These are phyloP conservation scores for Amphipoea lucens DNA, from an alignment of 2,888 invertebrate genomes.

Conservation along the genomic window DNA sequence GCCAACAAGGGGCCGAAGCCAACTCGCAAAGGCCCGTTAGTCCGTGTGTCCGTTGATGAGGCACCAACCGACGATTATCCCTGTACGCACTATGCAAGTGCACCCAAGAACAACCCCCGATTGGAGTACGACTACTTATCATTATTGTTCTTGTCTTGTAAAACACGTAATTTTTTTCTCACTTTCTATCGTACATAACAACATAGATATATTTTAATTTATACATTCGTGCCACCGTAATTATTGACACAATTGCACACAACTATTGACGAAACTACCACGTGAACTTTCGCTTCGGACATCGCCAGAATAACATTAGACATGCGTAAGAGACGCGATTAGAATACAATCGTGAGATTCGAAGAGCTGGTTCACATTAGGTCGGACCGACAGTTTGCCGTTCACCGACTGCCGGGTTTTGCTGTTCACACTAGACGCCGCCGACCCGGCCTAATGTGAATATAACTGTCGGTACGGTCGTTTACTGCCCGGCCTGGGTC, in stretches of 20 bases:
- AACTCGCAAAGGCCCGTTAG: neutral
- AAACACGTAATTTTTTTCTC: neutral
- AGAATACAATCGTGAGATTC: conserved; percentile 55
- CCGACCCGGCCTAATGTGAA: no score
- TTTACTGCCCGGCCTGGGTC: no score
- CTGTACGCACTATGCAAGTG: neutral
- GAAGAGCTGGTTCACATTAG: no score
- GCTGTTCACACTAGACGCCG: no score
- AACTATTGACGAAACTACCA: conserved; percentile 46
- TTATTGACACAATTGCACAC: conserved; percentile 47
- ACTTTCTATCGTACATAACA: neutral
- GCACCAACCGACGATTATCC: no score
- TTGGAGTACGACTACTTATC: no score
- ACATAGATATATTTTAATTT: conserved; percentile 3
- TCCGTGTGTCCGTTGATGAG: no score
- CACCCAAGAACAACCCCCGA: no score
- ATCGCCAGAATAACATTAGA: conserved; percentile 59
- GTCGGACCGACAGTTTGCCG: no score
- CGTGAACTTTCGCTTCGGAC: conserved; percentile 64
- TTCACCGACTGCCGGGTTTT: no score
- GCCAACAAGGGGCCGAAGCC: neutral
- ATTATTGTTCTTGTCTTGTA: neutral
- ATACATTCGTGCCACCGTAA: conserved; percentile 15
- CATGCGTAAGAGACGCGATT: conserved; percentile 40
- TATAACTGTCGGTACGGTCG: no score